Evolutionary conservation across 2,797 vertebrate species (phyloP), one percentile per base, ranked within the genome.

Genomic region (Lateolabrax maculatus): DNA sequence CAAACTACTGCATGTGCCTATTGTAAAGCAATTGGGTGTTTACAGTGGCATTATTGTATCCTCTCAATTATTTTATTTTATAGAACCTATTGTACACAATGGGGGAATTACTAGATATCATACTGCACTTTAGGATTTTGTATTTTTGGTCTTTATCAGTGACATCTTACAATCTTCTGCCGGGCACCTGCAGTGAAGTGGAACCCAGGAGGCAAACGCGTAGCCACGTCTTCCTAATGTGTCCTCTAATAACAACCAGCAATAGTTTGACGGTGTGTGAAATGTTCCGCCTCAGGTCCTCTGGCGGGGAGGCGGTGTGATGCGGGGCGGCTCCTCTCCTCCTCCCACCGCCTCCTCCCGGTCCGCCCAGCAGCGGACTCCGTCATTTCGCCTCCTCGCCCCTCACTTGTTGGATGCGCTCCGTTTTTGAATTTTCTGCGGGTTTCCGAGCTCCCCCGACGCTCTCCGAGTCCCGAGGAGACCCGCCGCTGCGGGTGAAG

Each of bases 381-480:
- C 61, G 60, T 90, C 85, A 89, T 88, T 87, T 71, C 79, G 9
- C 81, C 55, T 85, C 41, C 27, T 62, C 51, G 52, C 77, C 56
- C 74, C 36, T 77, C 85, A 90, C 87, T 90, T 90, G 84, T 89
- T 90, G 87, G 86, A 89, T 86, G 77, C 80, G 36, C n/a, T 72
- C 27, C 71, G 31, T 69, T 25, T 79, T 25, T 79, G 19, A 27
- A 43, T 77, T 55, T 9, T 10, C n/a, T n/a, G n/a, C 5, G 29
- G n/a, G 31, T 80, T 71, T 60, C 37, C n/a, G n/a, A n/a, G n/a
- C n/a, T n/a, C n/a, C n/a, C n/a, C n/a, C n/a, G n/a, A 11, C 10
- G 6, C n/a, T 13, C 53, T 27, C 13, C 25, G 62, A 75, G 53
- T 70, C 41, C 48, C 0, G 39, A n/a, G 23, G 52, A 44, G 31